Evolutionary conservation across 2,888 invertebrate species (phyloP), one percentile per base, ranked within the genome.

Genomic region (Cosmia trapezina): DNA sequence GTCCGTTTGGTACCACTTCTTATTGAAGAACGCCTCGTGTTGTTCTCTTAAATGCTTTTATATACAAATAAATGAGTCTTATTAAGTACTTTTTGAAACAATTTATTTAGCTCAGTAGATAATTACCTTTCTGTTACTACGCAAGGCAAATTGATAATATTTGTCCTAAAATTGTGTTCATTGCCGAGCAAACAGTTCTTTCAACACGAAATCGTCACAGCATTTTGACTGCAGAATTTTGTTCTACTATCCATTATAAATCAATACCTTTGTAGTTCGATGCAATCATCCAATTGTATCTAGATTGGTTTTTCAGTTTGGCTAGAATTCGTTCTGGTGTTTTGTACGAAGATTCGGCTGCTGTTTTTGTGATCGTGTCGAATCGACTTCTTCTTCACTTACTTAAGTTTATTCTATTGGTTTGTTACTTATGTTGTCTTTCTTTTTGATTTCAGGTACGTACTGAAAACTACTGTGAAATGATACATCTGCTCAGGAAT

Each of bases 401-500:
- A 53, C 14, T 33, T 49, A 37, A 0, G 4, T 54, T 43, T 43
- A 2, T 43, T 19, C 0, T 47, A 12, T 28, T 37, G 5, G 0
- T 5, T 33, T 60, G 17, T 59, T 37, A 45, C n/a, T 66, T 2
- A 82, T 71, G 17, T 59, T 57, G 11, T 66, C 37, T 72, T 43
- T 65, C 17, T 60, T 70, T 60, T 62, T 81, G 11, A 19, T 79
- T 79, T 54, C 82, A 79, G 78, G 78, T 79, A 81, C 7, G 77
- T 76, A 33, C 37, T 49, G 19, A 4, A 49, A 17, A n/a, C 28
- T 33, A 54, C 22, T 19, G 12, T 8, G 11, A 12, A 47, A 28
- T 19, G 19, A 28, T 19, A 28, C 28, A 61, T 61, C 14, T 56
- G 9, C 19, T 28, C 33, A 56, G 49, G 56, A 64, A 49, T 12